These are phyloP conservation scores for Sorex maritimensis DNA, from an alignment of 2,797 vertebrate species.

Conservation along the genomic window DNA sequence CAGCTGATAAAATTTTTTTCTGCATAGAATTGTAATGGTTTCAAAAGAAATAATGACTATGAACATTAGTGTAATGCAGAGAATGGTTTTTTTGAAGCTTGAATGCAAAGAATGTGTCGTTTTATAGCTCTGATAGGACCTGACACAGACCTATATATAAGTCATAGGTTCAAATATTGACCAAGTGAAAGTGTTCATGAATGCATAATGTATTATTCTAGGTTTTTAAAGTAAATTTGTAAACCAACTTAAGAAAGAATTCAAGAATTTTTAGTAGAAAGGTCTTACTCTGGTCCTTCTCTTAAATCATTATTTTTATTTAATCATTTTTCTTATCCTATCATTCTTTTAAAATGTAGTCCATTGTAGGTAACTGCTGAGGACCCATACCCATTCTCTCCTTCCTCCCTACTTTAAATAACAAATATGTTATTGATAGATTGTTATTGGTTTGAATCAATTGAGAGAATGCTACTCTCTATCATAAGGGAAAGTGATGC, in stretches of 20 bases:
- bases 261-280: slow-evolving; percentile 43
- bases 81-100: not conserved
- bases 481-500: slow-evolving; percentile 3
- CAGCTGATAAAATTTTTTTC: slow-evolving; percentile 10
- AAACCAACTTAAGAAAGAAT: not conserved
- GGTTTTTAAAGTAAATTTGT: slow-evolving; percentile 54
- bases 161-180: slow-evolving; percentile 35
- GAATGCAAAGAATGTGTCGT: not conserved
- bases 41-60: slow-evolving; percentile 41
- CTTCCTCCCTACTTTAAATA: slow-evolving; percentile 16
- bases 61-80: not conserved
- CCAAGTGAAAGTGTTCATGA: slow-evolving; percentile 24
- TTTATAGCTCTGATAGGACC: not conserved
- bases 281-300: not conserved
- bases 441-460: slow-evolving; percentile 9
- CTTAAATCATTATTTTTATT: too few species aligned
- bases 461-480: slow-evolving; percentile 27
- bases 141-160: not conserved
- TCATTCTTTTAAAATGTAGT: slow-evolving; percentile 51
- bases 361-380: slow-evolving; percentile 1
- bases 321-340: not conserved
- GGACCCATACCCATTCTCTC: not conserved
- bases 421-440: slow-evolving; percentile 31
- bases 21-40: slow-evolving; percentile 13
- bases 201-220: slow-evolving; percentile 24